A percentile compares a stretch with the other conserved stretches of the same genome.
phyloP scores from a whole-genome alignment of 2,888 invertebrate species.

The Xestobium rufovillosum region DNA sequence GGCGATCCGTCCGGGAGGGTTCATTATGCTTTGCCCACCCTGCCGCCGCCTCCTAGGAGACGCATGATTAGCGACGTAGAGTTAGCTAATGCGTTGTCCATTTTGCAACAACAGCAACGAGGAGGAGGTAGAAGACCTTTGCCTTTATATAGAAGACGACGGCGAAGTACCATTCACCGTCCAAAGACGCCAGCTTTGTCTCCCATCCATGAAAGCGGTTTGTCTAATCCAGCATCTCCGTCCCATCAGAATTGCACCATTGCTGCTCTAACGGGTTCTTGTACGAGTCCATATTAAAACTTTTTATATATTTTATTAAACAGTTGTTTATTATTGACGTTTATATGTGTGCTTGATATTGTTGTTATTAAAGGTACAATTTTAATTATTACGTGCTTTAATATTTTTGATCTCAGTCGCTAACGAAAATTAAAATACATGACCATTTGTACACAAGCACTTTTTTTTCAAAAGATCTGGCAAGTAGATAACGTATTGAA shows the following conservation, averaged over 20 bases:
- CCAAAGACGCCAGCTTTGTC: slow-evolving; percentile 52
- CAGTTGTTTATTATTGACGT: slow-evolving; percentile 26
- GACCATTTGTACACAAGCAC: too few relatives aligned
- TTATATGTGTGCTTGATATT: slow-evolving; percentile 26
- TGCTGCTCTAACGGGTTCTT: slow-evolving; percentile 35
- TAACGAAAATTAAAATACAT: too few relatives aligned
- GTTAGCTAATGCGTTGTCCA: slow-evolving; percentile 38
- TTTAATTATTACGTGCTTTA: too few relatives aligned
- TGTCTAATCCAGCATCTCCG: slow-evolving; percentile 63
- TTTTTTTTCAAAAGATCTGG: too few relatives aligned
- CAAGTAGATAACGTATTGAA: too few relatives aligned
- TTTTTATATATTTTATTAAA: slow-evolving; percentile 24
- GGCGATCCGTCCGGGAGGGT: slow-evolving; percentile 31
- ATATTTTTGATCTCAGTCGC: too few relatives aligned
- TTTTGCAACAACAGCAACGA: slow-evolving; percentile 37
- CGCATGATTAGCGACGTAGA: slow-evolving; percentile 43
- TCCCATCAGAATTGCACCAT: slow-evolving; percentile 40
- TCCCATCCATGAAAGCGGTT: slow-evolving; percentile 63
- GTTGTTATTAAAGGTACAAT: too few relatives aligned
- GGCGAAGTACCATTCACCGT: slow-evolving; percentile 36
- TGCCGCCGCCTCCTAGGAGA: slow-evolving; percentile 42
- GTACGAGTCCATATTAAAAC: slow-evolving; percentile 33
- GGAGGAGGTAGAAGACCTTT: slow-evolving; percentile 14
- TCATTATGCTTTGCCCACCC: slow-evolving; percentile 30
- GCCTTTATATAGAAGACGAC: slow-evolving; percentile 30